Conservation (phyloP, 1,140 invertebrate species). For the Phymastichus coffea region DNA sequence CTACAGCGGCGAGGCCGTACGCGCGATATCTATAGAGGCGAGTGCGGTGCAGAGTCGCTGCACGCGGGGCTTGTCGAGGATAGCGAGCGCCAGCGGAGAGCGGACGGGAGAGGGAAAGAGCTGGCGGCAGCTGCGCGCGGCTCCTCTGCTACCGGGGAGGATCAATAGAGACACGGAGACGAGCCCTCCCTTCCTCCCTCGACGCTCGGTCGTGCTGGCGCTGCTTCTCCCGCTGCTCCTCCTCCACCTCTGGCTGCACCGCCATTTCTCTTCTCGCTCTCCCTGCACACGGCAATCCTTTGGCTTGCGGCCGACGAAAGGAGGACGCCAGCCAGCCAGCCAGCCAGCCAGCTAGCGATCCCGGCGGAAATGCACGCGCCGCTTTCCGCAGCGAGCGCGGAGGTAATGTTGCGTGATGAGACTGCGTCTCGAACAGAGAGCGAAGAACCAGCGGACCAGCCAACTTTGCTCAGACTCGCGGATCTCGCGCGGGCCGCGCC, state of each 20-base stretch:
- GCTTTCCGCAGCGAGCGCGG: constrained; percentile 20
- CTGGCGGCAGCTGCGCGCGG: constrained; percentile 47
- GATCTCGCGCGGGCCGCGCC: too few species aligned
- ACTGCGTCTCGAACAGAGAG: constrained; percentile 48
- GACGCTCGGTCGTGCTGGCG: constrained; percentile 12
- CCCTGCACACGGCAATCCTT: constrained; percentile 32
- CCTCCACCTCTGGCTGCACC: background rate
- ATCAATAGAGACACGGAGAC: constrained; percentile 59
- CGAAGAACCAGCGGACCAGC: constrained; percentile 28
- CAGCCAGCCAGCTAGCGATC: constrained; percentile 25
- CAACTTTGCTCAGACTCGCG: constrained; percentile 2
- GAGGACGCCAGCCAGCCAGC: constrained; percentile 16
- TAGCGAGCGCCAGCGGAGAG: constrained; percentile 23
- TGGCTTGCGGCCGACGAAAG: constrained; percentile 9
- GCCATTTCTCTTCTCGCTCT: constrained; percentile 30
- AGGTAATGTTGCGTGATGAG: constrained; percentile 57
- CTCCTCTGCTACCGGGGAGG: constrained; percentile 53
- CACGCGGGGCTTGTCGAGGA: constrained; percentile 7
- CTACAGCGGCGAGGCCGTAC: too few species aligned
- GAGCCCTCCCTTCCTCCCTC: constrained; percentile 50
- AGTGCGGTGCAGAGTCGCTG: constrained; percentile 27
- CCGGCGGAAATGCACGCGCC: too few species aligned
- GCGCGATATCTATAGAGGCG: background rate
- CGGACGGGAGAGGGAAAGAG: constrained; percentile 43
- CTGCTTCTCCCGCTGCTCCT: constrained; percentile 15